Evolutionary conservation across 2,888 invertebrate species (phyloP), one percentile per base, ranked within the genome.

Genomic region (Stictocephala bisonia): DNA sequence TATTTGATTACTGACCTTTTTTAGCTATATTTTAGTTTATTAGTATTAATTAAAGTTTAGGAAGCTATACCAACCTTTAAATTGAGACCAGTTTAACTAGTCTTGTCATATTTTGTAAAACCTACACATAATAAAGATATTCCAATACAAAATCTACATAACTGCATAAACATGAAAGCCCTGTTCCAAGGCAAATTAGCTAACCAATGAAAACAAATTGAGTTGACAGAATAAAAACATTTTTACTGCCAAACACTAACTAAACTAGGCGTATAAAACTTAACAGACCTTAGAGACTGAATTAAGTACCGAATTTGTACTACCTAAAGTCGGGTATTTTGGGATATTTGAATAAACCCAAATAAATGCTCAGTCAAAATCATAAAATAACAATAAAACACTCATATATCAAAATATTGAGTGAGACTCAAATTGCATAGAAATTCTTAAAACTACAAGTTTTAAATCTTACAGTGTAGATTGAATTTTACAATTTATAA

Each of bases 81-180:
- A n/a, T n/a, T n/a, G n/a, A n/a, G n/a, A n/a, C n/a, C n/a, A n/a
- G n/a, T n/a, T n/a, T n/a, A n/a, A n/a, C n/a, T n/a, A n/a, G n/a
- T n/a, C n/a, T n/a, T n/a, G n/a, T n/a, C n/a, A n/a, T n/a, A n/a
- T n/a, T n/a, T n/a, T n/a, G n/a, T n/a, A n/a, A n/a, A n/a, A n/a
- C 35, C 13, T 9, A 44, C 44, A 44, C 13, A 44, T n/a, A 44
- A 44, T 4, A 44, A 44, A 44, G 9, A n/a, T 31, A 31, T 11
- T n/a, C n/a, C 44, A 44, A 44, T 44, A 44, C 44, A 44, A 44
- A 44, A 44, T n/a, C 44, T 44, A 44, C 44, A n/a, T 4, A n/a
- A n/a, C 15, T 15, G 15, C 44, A n/a, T 44, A 44, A 44, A n/a
- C 44, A 31, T 44, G 44, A 44, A 44, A 44, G 44, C 44, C 44